Evolutionary conservation across 2,113 vertebrate genomes (phyloP).

Genomic region (Petaurus breviceps): DNA sequence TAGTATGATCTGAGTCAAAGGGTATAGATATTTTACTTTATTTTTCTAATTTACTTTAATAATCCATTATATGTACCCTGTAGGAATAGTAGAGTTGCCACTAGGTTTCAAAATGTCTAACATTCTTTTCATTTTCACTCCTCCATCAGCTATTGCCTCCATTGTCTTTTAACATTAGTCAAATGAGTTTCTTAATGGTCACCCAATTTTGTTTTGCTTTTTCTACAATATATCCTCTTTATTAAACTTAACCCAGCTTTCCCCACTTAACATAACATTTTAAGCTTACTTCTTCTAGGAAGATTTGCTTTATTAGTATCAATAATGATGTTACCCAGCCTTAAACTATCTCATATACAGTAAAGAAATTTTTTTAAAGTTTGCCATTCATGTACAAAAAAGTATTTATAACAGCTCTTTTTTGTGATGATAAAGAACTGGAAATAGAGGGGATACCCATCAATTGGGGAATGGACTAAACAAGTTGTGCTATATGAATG

Average conservation of each 20-base stretch:
- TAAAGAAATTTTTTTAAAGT: not conserved
- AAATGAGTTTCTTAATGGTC: not conserved
- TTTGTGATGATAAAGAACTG: no score
- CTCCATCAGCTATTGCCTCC: not conserved
- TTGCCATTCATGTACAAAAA: not conserved
- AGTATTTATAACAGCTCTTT: no score
- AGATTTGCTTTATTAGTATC: not conserved
- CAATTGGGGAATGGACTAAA: no score
- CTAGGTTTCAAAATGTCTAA: not conserved
- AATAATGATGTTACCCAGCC: not conserved
- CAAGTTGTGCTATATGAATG: no score
- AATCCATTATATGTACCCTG: not conserved
- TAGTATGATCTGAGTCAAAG: not conserved
- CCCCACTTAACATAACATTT: not conserved
- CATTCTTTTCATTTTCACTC: not conserved
- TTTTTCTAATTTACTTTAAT: not conserved
- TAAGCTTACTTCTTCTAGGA: not conserved
- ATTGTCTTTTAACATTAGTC: not conserved
- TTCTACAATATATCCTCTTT: not conserved
- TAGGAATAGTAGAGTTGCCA: not conserved
- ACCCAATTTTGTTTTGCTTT: not conserved
- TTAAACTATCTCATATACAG: not conserved
- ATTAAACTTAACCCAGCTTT: not conserved
- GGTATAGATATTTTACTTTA: not conserved
- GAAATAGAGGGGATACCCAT: no score